Evolutionary conservation across 2,797 vertebrate species (phyloP).

Genomic region (Macropus fuliginosus): DNA sequence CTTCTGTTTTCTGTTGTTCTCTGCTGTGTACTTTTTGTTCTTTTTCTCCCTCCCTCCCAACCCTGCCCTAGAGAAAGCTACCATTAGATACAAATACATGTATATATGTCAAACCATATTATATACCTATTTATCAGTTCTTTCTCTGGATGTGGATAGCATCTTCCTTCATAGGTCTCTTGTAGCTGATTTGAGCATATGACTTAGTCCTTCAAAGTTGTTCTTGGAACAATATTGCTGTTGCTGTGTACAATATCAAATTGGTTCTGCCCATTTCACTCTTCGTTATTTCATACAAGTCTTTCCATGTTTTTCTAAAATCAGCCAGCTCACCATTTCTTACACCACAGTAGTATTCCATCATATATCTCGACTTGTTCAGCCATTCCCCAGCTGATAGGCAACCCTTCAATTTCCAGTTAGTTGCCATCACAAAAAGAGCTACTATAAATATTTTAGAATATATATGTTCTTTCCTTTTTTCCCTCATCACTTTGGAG

Average conservation of each 20-base stretch:
- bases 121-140: too few species aligned
- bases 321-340: neutral
- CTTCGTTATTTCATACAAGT: neutral
- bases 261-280: neutral
- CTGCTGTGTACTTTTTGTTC: neutral
- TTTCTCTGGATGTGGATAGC: too few species aligned
- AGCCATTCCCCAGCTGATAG: neutral
- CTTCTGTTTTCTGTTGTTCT: neutral
- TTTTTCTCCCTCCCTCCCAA: too few species aligned
- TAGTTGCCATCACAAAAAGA: neutral
- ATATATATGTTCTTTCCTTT: neutral
- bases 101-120: too few species aligned
- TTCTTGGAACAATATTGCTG: too few species aligned
- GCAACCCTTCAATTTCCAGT: neutral
- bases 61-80: too few species aligned
- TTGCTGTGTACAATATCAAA: neutral
- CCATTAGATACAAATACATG: too few species aligned
- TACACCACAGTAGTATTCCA: neutral
- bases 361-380: neutral
- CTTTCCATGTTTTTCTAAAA: neutral
- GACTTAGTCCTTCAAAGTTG: too few species aligned
- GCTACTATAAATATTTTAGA: neutral
- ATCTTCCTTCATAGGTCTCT: too few species aligned
- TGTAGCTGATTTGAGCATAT: too few species aligned
- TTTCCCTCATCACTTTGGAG: neutral